A percentile compares a stretch with the other conserved stretches of the same genome.
These are phyloP conservation scores for Halichoerus grypus DNA, from an alignment of 2,113 vertebrate species.

Conservation along the genomic window DNA sequence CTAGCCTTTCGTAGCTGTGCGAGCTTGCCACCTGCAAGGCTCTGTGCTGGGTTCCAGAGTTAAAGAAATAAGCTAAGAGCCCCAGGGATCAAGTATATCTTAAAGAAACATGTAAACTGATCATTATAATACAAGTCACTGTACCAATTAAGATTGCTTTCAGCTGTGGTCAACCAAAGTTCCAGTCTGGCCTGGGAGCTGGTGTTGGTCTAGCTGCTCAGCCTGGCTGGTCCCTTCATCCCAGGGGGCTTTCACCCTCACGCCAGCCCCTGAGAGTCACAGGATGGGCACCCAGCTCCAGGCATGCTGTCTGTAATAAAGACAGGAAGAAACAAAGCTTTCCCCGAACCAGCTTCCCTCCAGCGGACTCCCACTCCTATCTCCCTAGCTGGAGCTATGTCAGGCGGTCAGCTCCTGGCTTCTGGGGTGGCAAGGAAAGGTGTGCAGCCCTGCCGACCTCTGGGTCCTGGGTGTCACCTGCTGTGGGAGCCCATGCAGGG, in stretches of 20 bases:
- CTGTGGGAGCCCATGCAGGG: rapidly evolving
- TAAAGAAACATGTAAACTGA: not conserved
- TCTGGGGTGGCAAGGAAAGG: not conserved
- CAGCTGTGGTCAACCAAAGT: not conserved
- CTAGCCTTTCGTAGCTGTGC: not conserved
- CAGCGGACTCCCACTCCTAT: not conserved
- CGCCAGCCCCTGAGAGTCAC: not conserved
- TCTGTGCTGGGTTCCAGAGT: not conserved
- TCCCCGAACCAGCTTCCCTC: not conserved
- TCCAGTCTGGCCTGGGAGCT: not conserved
- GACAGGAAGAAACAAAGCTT: not conserved
- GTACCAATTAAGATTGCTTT: not conserved
- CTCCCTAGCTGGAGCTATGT: not conserved
- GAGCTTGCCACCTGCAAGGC: not conserved
- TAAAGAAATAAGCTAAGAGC: not conserved
- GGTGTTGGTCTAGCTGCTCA: not conserved
- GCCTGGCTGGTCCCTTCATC: not conserved
- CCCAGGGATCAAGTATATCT: not conserved
- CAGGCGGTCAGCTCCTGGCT: not conserved
- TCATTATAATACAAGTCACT: not conserved
- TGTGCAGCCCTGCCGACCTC: no score
- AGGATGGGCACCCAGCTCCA: not conserved
- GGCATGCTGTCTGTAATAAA: not conserved
- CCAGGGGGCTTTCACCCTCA: not conserved
- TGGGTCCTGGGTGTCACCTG: not conserved